These are phyloP conservation scores for Parapsyche elsis DNA, from an alignment of 1,140 invertebrate genomes.

Conservation along the genomic window DNA sequence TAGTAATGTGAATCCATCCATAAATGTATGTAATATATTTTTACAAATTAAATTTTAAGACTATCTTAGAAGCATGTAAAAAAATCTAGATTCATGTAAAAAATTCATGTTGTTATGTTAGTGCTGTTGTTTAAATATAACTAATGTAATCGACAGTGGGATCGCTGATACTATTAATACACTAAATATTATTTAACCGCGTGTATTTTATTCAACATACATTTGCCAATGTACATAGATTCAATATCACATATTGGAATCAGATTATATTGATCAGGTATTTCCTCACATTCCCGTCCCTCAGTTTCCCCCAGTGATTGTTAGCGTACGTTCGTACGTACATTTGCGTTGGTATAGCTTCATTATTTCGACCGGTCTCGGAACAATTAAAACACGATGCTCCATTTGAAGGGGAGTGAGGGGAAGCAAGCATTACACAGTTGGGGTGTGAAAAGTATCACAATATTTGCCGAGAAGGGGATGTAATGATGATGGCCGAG, in stretches of 20 bases:
- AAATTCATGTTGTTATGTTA: conserved; percentile 7
- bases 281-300: too few relatives aligned
- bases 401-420: not conserved
- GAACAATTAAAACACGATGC: conserved; percentile 24
- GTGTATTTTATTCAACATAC: not conserved
- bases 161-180: conserved; percentile 20
- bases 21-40: conserved; percentile 38
- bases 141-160: not conserved
- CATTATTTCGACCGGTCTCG: not conserved
- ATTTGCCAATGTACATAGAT: not conserved
- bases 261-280: too few relatives aligned
- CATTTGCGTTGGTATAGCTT: not conserved
- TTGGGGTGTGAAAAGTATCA: conserved; percentile 39
- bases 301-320: too few relatives aligned
- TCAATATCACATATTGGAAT: too few relatives aligned
- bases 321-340: not conserved
- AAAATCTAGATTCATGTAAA: not conserved
- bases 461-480: conserved; percentile 32
- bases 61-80: conserved; percentile 4
- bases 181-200: conserved; percentile 1
- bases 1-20: conserved; percentile 34
- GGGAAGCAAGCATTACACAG: not conserved
- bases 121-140: not conserved
- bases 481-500: conserved; percentile 38
- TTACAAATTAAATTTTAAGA: conserved; percentile 34